Base-by-base conservation (phyloP, 2,113 vertebrate species). In the Xenus cinereus region DNA sequence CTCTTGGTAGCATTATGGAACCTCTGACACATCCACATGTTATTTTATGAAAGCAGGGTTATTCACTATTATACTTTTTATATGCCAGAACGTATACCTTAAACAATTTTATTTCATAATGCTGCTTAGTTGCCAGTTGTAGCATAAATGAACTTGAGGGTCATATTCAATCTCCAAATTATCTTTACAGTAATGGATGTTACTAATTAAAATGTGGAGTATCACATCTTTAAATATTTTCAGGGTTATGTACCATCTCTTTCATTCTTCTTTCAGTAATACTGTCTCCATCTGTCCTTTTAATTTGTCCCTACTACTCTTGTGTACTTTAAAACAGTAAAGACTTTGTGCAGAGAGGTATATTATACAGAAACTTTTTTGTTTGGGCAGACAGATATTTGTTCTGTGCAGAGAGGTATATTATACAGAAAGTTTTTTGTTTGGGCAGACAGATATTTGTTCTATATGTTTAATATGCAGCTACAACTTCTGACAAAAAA, bases 11-110 rank as follows among this genome's bases (percentile, higher is more conserved):
- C 1, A 26, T 86, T 43, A 53, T 21, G 12, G 26, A 59, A 50
- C 16, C 10, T 54, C 28, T 35, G 3, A 12, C 59, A 71, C 7
- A 4, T 64, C 19, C 19, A 50, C 1, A 0, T 12, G 3, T 14
- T 63, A 7, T 32, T 64, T 78, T 89, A 45, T 39, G 6, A 37
- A n/a, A 6, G 19, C 19, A 30, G 4, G 3, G 7, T 76, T 12
- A 60, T 28, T 12, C 18, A 54, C 5, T 17, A 12, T 23, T 62
- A 18, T 7, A 54, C 6, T 75, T 71, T 43, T 20, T 17, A 20
- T 14, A 43, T 24, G 4, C 6, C 39, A 84, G 35, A 80, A 48
- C 1, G 7, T 46, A 53, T 10, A 48, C 9, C 28, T 60, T 79
- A 60, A 76, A 39, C 16, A 43, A 50, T 24, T 56, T 37, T 76